Base-by-base conservation (phyloP, 2,797 vertebrate species). In the Periparus ater region DNA sequence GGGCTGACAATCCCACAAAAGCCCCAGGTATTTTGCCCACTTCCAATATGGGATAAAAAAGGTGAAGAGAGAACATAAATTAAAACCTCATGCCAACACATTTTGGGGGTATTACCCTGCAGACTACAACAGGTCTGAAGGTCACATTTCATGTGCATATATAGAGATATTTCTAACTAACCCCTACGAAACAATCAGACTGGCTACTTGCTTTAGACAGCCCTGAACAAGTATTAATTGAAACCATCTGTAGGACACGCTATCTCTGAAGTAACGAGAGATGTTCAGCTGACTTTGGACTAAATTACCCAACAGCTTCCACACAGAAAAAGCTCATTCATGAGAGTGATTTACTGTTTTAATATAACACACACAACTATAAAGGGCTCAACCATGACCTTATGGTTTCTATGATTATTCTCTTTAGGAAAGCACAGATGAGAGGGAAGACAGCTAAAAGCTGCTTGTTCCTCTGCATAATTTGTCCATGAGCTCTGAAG, bases 281-380 rank as follows among this genome's bases (percentile, higher is more conserved):
- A 92, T 67, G 66, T 79, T 85, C 72, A 15, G 44, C 68, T 91
- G 87, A 75, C 95, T 94, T 93, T 75, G 58, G 58, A 88, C 87
- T 93, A 74, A 91, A 75, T 89, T 93, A 92, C 68, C 47, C 70
- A 93, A 55, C 50, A 82, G 72, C 54, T 89, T 87, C 48, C 47
- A 91, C 65, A 55, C 17, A 89, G 72, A 89, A 91, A 72, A 91
- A 65, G 36, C 40, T 62, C 58, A 62, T 44, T 80, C 30, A 65
- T 48, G 70, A 72, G 92, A 92, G 27, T 72, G 87, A 92, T 93
- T 89, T 94, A 91, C 75, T 80, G 58, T 42, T 92, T 93, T 88
- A 94, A 80, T 94, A 85, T 34, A 89, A 72, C 45, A 80, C 1
- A 0, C 27, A 0, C n/a, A 76, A 63, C 63, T 79, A 73, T 53